phyloP scores from a whole-genome alignment of 2,797 vertebrate genomes.

The Esox masquinongy region DNA sequence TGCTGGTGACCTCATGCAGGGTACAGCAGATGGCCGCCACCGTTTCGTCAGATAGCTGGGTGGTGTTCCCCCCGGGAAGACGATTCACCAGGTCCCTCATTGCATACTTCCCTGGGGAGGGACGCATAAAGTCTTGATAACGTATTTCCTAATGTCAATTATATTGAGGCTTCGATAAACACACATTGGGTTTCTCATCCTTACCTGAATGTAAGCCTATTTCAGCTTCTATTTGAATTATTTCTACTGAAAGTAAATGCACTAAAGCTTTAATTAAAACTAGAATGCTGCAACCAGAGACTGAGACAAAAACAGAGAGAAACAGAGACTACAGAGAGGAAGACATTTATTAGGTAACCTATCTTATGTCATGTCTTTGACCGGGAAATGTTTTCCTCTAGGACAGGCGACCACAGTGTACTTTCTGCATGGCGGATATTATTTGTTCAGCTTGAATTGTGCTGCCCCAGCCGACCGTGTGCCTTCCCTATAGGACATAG shows the following conservation, averaged over 20 bases:
- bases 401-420: slow-evolving; percentile 24
- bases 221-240: neutral
- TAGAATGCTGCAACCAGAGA: too few relatives aligned
- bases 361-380: slow-evolving; percentile 28
- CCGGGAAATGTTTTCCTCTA: slow-evolving; percentile 15
- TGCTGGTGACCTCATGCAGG: slow-evolving; percentile 95
- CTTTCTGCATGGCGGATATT: slow-evolving; percentile 22
- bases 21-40: slow-evolving; percentile 96
- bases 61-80: slow-evolving; percentile 87
- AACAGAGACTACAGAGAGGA: neutral
- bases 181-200: neutral
- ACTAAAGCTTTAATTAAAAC: neutral
- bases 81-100: slow-evolving; percentile 97
- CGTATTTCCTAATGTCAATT: neutral
- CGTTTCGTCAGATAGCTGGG: slow-evolving; percentile 89
- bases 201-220: neutral
- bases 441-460: slow-evolving; percentile 29
- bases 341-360: neutral
- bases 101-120: slow-evolving; percentile 79
- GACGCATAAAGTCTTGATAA: neutral
- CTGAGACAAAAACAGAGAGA: neutral
- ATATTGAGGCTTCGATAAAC: neutral
- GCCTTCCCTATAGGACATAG: slow-evolving; percentile 50
- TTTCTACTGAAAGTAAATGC: neutral
- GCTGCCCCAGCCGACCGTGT: slow-evolving; percentile 26